These are phyloP conservation scores for Mimachlamys varia DNA, from an alignment of 2,888 invertebrate species.

Conservation along the genomic window DNA sequence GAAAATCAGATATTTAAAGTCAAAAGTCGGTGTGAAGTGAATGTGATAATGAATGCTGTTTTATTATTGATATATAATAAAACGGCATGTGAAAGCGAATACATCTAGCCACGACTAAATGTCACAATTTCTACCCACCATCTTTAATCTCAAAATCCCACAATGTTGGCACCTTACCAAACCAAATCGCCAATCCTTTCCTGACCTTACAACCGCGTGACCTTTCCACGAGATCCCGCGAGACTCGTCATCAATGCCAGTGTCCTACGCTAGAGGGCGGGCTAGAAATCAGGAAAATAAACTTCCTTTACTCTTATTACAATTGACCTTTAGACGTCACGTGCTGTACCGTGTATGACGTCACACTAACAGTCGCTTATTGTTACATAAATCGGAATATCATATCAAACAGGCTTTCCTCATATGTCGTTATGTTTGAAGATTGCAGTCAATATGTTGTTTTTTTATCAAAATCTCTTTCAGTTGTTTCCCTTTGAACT, in stretches of 20 bases:
- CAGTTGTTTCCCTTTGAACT: not conserved
- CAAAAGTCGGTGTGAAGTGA: too few relatives aligned
- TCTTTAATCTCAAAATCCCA: not conserved
- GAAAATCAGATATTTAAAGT: too few relatives aligned
- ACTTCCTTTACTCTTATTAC: not conserved
- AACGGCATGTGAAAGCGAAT: not conserved
- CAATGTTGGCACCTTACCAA: not conserved
- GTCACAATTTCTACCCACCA: not conserved
- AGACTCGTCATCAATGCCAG: not conserved
- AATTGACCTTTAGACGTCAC: not conserved
- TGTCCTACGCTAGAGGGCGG: not conserved
- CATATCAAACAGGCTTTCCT: not conserved
- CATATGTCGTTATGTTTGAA: not conserved
- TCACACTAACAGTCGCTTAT: not conserved
- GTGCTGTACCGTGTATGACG: slow-evolving; percentile 9
- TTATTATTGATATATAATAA: not conserved
- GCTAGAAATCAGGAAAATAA: slow-evolving; percentile 9
- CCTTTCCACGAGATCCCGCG: not conserved
- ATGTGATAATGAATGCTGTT: not conserved
- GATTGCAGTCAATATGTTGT: not conserved
- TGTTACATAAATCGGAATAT: not conserved
- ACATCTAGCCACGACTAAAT: not conserved
- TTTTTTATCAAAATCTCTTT: not conserved
- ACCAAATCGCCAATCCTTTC: not conserved
- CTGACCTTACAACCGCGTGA: not conserved